Evolutionary conservation across 2,113 vertebrate species (phyloP), one percentile per base, ranked within the genome.

Genomic region (Otolemur garnettii): DNA sequence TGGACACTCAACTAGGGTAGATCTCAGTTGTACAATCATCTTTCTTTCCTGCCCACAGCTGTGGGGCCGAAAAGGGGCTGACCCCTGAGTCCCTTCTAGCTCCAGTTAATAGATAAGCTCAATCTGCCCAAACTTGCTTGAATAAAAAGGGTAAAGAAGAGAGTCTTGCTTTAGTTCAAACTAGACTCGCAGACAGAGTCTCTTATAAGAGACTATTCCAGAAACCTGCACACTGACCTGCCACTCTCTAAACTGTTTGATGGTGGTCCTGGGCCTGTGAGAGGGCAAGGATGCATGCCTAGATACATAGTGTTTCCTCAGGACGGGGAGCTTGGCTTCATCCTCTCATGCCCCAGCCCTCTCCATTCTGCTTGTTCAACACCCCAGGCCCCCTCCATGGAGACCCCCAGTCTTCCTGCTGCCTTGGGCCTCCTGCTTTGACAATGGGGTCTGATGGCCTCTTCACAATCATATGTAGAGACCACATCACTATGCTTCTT

Each of bases 161-260:
- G 24, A 83, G 6, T 1, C n/a, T 80, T 87, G 42, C 59, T 90
- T 95, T 84, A 74, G 75, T 14, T 38, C 87, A 84, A 91, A 62
- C 38, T 42, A 50, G 71, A 87, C 71, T 87, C 60, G 66, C 68
- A 21, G 68, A 78, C 14, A 74, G 28, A 83, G 22, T 74, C 66
- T 87, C 28, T 84, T 33, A n/a, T 69, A 17, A 60, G n/a, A 75
- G 74, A 96, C 18, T 38, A 38, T 90, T 95, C 72, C 69, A 71
- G 84, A 93, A 88, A 62, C 13, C 35, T 50, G 30, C 15, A 1
- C 30, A 12, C 38, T 62, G 26, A 59, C 38, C 42, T 0, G 0
- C 53, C 30, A n/a, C 6, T 38, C 33, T 72, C 59, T 64, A n/a
- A 55, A 35, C 42, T 74, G 50, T 59, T 69, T 38, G 38, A 66